Percentiles rank a stretch among this genome's conserved stretches.
phyloP scores from a whole-genome alignment of 2,888 invertebrate species.

The Dicycla oo region DNA sequence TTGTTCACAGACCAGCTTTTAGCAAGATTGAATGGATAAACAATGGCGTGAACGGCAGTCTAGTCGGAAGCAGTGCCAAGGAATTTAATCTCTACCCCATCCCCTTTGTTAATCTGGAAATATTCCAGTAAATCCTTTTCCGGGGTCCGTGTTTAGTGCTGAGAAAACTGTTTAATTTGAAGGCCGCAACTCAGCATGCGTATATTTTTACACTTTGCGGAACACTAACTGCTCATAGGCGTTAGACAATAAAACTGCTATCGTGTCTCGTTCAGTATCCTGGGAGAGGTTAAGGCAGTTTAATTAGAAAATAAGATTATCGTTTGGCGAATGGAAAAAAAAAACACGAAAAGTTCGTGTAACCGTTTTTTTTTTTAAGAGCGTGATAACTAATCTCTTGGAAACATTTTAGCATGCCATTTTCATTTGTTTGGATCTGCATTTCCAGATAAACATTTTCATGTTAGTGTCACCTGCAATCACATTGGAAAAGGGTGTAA shows the following conservation, averaged over 20 bases:
- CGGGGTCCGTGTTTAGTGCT: background rate
- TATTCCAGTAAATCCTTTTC: constrained; percentile 14
- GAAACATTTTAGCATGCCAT: background rate
- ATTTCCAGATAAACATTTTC: background rate
- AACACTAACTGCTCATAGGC: too few relatives aligned
- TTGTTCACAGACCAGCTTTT: background rate
- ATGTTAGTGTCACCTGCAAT: background rate
- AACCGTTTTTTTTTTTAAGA: background rate
- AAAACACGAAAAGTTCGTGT: background rate
- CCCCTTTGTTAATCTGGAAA: constrained; percentile 7
- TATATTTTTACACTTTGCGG: background rate
- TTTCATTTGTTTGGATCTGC: background rate
- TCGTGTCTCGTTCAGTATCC: too few relatives aligned
- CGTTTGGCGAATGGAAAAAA: background rate
- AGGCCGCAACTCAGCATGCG: background rate
- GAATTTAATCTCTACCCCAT: constrained; percentile 14
- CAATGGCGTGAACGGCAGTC: constrained; percentile 14
- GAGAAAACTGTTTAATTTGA: background rate
- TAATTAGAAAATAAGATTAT: background rate
- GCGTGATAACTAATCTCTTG: background rate
- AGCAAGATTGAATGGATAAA: constrained; percentile 12
- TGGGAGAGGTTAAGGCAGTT: background rate
- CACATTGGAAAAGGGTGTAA: background rate
- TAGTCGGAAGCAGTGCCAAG: background rate
- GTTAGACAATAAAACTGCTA: too few relatives aligned